phyloP scores from a whole-genome alignment of 2,113 vertebrate species.

The Sialia sialis region DNA sequence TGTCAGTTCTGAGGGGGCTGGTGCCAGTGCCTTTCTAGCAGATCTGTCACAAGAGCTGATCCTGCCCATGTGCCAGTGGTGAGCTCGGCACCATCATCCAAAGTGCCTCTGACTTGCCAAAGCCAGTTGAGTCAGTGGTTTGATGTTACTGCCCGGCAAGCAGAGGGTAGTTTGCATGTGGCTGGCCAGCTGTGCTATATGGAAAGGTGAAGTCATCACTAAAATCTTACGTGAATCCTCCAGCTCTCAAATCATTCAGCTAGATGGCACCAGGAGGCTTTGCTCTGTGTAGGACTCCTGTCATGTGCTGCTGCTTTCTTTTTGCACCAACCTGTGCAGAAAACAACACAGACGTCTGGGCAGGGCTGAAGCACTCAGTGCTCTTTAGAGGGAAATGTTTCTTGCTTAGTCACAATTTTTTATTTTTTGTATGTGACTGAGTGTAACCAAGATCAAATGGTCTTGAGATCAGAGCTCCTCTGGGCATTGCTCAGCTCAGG shows the following conservation, averaged over 20 bases:
- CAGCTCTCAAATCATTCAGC: not conserved
- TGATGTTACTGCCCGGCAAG: not conserved
- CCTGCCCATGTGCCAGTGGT: not conserved
- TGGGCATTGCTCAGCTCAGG: not conserved
- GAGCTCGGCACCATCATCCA: not conserved
- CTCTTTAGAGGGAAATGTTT: not conserved
- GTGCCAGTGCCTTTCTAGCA: not conserved
- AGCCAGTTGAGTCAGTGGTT: not conserved
- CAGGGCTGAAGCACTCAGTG: not conserved
- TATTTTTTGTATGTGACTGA: not conserved
- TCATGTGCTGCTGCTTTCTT: not conserved
- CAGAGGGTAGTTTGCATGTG: not conserved
- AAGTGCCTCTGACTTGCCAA: not conserved
- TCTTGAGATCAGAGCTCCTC: not conserved
- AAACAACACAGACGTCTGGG: not conserved
- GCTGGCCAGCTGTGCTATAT: not conserved
- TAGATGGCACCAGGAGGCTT: slow-evolving; percentile 19
- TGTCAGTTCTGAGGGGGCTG: not conserved
- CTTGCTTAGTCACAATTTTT: not conserved
- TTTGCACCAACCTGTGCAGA: not conserved
- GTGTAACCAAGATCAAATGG: not conserved
- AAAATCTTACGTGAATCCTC: not conserved
- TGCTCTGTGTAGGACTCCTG: not conserved
- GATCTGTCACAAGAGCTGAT: not conserved
- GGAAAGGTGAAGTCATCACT: not conserved